phyloP scores from a whole-genome alignment of 2,888 invertebrate genomes.

The Pediacus dermestoides region DNA sequence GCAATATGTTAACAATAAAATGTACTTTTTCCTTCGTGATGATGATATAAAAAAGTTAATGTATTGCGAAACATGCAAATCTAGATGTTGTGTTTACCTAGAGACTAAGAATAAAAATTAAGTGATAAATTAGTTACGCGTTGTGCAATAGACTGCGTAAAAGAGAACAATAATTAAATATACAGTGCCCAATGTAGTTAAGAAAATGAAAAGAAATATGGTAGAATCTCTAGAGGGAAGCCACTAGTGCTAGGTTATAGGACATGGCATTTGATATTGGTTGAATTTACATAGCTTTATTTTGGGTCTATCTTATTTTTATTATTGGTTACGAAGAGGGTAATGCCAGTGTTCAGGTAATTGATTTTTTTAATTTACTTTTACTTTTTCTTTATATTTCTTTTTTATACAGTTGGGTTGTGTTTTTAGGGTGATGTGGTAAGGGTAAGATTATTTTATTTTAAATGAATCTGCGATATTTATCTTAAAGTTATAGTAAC shows the following conservation, averaged over 20 bases:
- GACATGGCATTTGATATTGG: no score
- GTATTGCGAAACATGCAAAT: slow-evolving; percentile 29
- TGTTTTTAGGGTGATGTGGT: slow-evolving; percentile 14
- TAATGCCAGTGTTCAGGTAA: slow-evolving; percentile 29
- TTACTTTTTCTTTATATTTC: slow-evolving; percentile 12
- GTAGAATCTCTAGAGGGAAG: slow-evolving; percentile 12
- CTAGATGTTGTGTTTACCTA: slow-evolving; percentile 20
- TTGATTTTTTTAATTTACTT: slow-evolving; percentile 18
- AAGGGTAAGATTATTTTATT: no score
- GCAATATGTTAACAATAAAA: slow-evolving; percentile 20
- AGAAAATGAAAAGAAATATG: slow-evolving; percentile 11
- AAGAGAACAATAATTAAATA: slow-evolving; percentile 23
- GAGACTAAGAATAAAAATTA: slow-evolving; percentile 18
- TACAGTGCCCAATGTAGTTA: slow-evolving; percentile 23
- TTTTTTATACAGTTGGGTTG: slow-evolving; percentile 11
- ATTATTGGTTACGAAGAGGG: no score
- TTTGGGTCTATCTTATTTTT: no score
- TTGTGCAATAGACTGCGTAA: slow-evolving; percentile 24
- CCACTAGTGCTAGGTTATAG: no score
- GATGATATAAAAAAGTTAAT: slow-evolving; percentile 12
- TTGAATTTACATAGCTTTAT: no score
- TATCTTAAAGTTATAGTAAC: no score
- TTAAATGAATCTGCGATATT: no score
- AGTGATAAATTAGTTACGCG: slow-evolving; percentile 30
- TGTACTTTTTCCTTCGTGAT: no score